Percentiles rank a stretch among this genome's conserved stretches.
These are phyloP conservation scores for Typhlichthys eigenmanni DNA, from an alignment of 2,797 vertebrate genomes.

Conservation along the genomic window DNA sequence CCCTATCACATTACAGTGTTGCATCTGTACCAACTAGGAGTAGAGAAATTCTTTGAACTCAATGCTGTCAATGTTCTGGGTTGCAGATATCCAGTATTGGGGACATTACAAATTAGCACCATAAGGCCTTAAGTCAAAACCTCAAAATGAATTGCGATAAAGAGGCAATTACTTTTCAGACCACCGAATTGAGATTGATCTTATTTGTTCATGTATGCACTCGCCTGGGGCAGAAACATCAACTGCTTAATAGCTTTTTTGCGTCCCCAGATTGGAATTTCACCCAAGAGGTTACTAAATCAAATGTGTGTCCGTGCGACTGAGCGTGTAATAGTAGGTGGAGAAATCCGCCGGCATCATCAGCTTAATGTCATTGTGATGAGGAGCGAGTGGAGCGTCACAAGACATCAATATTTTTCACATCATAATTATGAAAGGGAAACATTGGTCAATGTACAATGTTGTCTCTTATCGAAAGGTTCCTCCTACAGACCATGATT, in stretches of 20 bases:
- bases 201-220: conserved; percentile 58
- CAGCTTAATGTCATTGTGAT: conserved; percentile 38
- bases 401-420: background rate
- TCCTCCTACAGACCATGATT: no score
- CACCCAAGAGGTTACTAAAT: conserved; percentile 50
- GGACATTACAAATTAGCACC: conserved; percentile 59
- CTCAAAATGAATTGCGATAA: conserved; percentile 67
- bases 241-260: conserved; percentile 49
- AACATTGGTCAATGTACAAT: no score
- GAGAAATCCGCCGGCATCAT: conserved; percentile 31
- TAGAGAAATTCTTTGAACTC: conserved; percentile 38
- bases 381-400: conserved; percentile 14
- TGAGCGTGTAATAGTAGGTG: conserved; percentile 27
- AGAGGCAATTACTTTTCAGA: conserved; percentile 65
- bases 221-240: conserved; percentile 33
- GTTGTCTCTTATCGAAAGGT: no score
- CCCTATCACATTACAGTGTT: conserved; percentile 30
- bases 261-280: conserved; percentile 44
- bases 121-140: conserved; percentile 51
- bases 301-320: conserved; percentile 35
- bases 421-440: background rate
- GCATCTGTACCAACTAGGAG: conserved; percentile 36
- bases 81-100: conserved; percentile 51
- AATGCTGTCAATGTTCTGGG: conserved; percentile 42
- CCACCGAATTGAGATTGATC: conserved; percentile 56